Evolutionary conservation across 2,888 invertebrate species (phyloP).

Genomic region (Hirtodrosophila duncani): DNA sequence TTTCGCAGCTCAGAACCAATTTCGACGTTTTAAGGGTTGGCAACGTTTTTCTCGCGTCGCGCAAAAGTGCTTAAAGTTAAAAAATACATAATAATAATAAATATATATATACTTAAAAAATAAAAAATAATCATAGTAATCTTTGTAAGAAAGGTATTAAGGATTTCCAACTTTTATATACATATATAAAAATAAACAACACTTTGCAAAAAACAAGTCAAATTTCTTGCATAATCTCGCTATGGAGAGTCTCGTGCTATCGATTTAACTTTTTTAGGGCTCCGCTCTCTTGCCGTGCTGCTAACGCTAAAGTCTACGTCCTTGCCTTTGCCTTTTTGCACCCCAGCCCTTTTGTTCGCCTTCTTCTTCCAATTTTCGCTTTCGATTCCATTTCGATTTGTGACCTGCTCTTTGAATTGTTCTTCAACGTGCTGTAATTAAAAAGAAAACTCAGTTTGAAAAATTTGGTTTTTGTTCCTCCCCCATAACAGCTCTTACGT

Average conservation of each 20-base stretch:
- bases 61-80: conserved; percentile 26
- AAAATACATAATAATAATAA: conserved; percentile 12
- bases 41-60: conserved; percentile 46
- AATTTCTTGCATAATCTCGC: conserved; percentile 57
- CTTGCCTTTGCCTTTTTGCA: too few relatives aligned
- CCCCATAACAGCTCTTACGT: too few relatives aligned
- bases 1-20: conserved; percentile 48
- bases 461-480: too few relatives aligned
- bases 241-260: conserved; percentile 48
- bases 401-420: too few relatives aligned
- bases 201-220: neutral
- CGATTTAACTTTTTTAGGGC: conserved; percentile 57
- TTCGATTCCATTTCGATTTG: too few relatives aligned
- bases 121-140: too few relatives aligned
- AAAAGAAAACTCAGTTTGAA: too few relatives aligned
- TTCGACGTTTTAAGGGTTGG: conserved; percentile 61
- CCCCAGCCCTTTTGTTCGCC: too few relatives aligned
- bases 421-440: too few relatives aligned
- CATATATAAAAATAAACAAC: neutral
- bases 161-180: too few relatives aligned
- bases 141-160: neutral
- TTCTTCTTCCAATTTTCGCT: too few relatives aligned
- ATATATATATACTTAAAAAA: neutral
- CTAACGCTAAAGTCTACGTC: too few relatives aligned
- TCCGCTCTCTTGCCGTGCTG: conserved; percentile 22